Base-by-base conservation (phyloP, 1,140 invertebrate genomes). In the Colletes gigas region DNA sequence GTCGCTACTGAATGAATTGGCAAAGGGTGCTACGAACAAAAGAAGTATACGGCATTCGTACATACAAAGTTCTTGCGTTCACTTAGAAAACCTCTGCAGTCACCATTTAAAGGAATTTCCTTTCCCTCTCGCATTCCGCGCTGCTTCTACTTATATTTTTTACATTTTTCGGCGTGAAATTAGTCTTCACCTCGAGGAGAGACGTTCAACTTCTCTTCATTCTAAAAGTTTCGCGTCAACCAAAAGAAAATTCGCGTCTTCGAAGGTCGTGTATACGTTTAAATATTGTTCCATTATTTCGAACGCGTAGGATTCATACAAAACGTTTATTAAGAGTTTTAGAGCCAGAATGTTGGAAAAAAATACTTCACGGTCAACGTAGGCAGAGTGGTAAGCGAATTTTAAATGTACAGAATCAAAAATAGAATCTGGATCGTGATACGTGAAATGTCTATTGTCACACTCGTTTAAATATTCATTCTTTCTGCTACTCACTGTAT, bases 21-120 rank as follows among this genome's bases (percentile, higher is more conserved):
- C 63, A 59, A 75, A 80, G 63, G 70, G 47, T 52, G 47, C 63
- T 17, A 65, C 54, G 59, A 83, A 83, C 72, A 65, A 70, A 80
- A 74, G 50, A 62, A 69, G 39, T 73, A 41, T 55, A 47, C 50
- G 50, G 50, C n/a, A 79, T 65, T 73, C 60, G 50, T 55, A 41
- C 60, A 15, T 79, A 54, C 60, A 54, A 65, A 15, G n/a, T 44
- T 30, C 68, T 72, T 78, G 12, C 47, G 76, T 72, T 65, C 75
- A 8, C 30, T 78, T 17, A 44, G 30, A 41, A 78, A 2, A 78
- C 55, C 75, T 70, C n/a, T 0, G 15, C 54, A 50, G 41, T 41
- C n/a, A 76, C 66, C 14, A 15, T 59, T 47, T 59, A 57, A 76
- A 68, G 52, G 39, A 67, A 77, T 69, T 47, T 50, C 44, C 54